Evolutionary conservation across 1,140 invertebrate species (phyloP).

Genomic region (Drosophila paulistorum): DNA sequence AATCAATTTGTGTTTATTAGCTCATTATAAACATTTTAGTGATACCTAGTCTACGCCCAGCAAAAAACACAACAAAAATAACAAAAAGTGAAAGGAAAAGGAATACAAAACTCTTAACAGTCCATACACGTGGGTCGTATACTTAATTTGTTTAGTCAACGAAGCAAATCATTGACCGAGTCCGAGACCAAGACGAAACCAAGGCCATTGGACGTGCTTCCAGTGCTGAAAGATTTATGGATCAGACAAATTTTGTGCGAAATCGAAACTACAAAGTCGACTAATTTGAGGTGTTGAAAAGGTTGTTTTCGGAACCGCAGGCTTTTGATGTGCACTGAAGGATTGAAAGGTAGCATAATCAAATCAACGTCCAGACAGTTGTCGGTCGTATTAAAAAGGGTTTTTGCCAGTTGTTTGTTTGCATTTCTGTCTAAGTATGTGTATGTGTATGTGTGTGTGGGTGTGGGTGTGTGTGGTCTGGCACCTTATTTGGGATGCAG

Average conservation of each 20-base stretch:
- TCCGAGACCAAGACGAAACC: neutral
- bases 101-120: slow-evolving; percentile 27
- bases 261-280: slow-evolving; percentile 73
- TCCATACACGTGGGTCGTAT: slow-evolving; percentile 62
- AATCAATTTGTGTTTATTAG: slow-evolving; percentile 69
- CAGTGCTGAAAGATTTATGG: slow-evolving; percentile 57
- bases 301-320: slow-evolving; percentile 39
- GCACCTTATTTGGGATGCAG: slow-evolving; percentile 47
- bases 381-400: slow-evolving; percentile 17
- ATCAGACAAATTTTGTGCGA: slow-evolving; percentile 45
- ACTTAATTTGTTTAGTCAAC: slow-evolving; percentile 78
- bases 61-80: too few relatives aligned
- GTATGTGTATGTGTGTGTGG: slow-evolving; percentile 10
- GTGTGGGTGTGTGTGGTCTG: slow-evolving; percentile 29
- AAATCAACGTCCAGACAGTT: slow-evolving; percentile 55
- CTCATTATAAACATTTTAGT: slow-evolving; percentile 68
- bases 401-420: slow-evolving; percentile 35
- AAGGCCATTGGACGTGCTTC: slow-evolving; percentile 50
- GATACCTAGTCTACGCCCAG: neutral
- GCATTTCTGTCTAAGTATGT: slow-evolving; percentile 25
- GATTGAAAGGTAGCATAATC: slow-evolving; percentile 70
- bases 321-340: slow-evolving; percentile 73
- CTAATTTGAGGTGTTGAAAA: slow-evolving; percentile 75
- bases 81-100: neutral
- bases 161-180: slow-evolving; percentile 73